Conservation (phyloP, 2,888 invertebrate genomes). For the Xylocampa areola region DNA sequence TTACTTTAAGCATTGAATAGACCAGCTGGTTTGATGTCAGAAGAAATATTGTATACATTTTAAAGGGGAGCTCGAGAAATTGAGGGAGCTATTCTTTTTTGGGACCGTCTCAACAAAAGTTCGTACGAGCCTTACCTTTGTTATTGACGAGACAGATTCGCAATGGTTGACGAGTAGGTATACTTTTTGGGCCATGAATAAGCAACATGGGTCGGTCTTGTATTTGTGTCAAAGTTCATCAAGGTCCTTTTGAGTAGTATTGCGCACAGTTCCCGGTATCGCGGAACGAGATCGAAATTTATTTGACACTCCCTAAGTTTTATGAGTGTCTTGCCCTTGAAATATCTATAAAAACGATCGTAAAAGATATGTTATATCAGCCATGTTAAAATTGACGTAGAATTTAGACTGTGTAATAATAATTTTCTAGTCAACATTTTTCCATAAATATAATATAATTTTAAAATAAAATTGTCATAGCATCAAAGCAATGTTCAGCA, state of each 20-base stretch:
- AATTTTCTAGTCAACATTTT: background rate
- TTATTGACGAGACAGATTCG: conserved; percentile 76
- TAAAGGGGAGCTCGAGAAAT: conserved; percentile 78
- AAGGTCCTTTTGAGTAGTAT: conserved; percentile 57
- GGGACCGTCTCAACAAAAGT: conserved; percentile 68
- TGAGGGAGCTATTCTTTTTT: conserved; percentile 77
- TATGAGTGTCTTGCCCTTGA: conserved; percentile 14
- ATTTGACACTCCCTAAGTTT: conserved; percentile 41
- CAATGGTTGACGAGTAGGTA: conserved; percentile 68
- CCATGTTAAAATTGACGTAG: background rate
- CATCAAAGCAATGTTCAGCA: conserved; percentile 30
- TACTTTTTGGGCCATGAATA: conserved; percentile 69
- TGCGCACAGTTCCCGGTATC: conserved; percentile 29
- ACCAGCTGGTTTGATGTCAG: conserved; percentile 84
- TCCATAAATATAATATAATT: conserved; percentile 13
- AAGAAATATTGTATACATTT: conserved; percentile 82
- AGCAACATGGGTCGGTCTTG: conserved; percentile 71
- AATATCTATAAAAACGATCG: conserved; percentile 16
- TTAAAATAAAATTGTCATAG: conserved; percentile 12
- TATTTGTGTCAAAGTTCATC: conserved; percentile 84
- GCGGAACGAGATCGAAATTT: conserved; percentile 32
- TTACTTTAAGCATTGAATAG: conserved; percentile 76
- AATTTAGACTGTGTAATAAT: background rate
- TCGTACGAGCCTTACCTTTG: conserved; percentile 70
- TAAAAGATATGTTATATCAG: background rate